Evolutionary conservation across 2,888 invertebrate genomes (phyloP), one percentile per base, ranked within the genome.

Genomic region (Adelognathus sp.): DNA sequence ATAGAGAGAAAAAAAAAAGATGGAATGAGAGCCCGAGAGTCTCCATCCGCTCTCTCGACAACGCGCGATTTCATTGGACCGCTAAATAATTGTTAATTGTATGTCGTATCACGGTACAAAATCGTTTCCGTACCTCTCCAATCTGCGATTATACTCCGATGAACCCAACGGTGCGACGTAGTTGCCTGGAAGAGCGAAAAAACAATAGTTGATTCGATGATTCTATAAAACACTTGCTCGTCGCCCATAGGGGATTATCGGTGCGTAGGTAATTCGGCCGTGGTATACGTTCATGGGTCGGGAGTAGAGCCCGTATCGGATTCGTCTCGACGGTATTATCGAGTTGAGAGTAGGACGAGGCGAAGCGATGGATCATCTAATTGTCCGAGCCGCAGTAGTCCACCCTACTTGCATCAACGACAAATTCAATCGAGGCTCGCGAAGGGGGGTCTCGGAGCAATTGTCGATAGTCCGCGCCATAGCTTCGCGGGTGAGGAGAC

Each of bases 341-440:
- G 50, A 50, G 21, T 50, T 50, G 21, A 50, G 50, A 56, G 54
- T 2, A 21, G 50, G 11, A 50, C 24, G 50, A 21, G 21, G 67
- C 54, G 72, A 64, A 69, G 41, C 69, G 58, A 46, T 61, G 61
- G 61, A 81, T 77, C 69, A 77, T 77, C 70, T 61, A 70, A 77
- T 76, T 69, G 70, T 64, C 7, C 67, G 73, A 66, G 76, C 70
- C 70, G 54, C 60, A 50, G n/a, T n/a, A n/a, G 69, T 44, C 75
- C 66, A 64, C 39, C 31, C 1, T 21, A 18, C 39, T 33, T 36
- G 46, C 46, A 14, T 71, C 69, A 60, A 61, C 67, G 74, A 73
- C 64, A 80, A 81, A 80, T 80, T 80, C 72, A 60, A 80, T 81
- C 77, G 72, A 36, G 60, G 44, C n/a, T n/a, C 58, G 50, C 67